A percentile compares a stretch with the other conserved stretches of the same genome.
These are phyloP conservation scores for Oreochromis aureus DNA, from an alignment of 2,113 vertebrate genomes.

Conservation along the genomic window DNA sequence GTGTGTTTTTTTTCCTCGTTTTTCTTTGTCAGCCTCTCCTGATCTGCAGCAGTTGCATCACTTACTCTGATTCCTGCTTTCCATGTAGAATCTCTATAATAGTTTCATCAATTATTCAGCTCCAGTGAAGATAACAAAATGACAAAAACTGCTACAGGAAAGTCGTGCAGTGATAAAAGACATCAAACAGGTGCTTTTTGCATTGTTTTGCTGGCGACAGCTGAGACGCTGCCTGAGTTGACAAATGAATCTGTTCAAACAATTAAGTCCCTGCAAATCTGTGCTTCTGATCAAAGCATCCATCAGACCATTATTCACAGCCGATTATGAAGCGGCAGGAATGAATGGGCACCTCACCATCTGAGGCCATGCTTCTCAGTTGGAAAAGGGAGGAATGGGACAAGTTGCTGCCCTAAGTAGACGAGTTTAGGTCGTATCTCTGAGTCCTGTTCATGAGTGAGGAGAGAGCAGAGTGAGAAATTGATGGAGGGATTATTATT, in stretches of 20 bases:
- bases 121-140: not conserved
- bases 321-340: not conserved
- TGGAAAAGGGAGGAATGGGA: not conserved
- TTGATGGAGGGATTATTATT: not conserved
- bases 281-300: fast-evolving
- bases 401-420: not conserved
- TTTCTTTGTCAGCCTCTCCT: not conserved
- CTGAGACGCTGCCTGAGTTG: not conserved
- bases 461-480: not conserved
- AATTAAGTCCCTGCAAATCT: not conserved
- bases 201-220: not conserved
- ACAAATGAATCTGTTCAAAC: not conserved
- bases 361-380: not conserved
- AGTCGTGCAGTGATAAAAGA: not conserved
- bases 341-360: not conserved
- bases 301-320: not conserved
- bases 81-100: not conserved
- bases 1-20: not conserved
- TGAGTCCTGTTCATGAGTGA: not conserved
- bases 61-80: not conserved
- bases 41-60: not conserved
- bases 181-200: not conserved
- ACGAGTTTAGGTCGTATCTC: not conserved
- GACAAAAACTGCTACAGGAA: not conserved
- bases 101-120: conserved; percentile 39